These are phyloP conservation scores for Lochmaea capreae DNA, from an alignment of 2,888 invertebrate species.

Conservation along the genomic window DNA sequence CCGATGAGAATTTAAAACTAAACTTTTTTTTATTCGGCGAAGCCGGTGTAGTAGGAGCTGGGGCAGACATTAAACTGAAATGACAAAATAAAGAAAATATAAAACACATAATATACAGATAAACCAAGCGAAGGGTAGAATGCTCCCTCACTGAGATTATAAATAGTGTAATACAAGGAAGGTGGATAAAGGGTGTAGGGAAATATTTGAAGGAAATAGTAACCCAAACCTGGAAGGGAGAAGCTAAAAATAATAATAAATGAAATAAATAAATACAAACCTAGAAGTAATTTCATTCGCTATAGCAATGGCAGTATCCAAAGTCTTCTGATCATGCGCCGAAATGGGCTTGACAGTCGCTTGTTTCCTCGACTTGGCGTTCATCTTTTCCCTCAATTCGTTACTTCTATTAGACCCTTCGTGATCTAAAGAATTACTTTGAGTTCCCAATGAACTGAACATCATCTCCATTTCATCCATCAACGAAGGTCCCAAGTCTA, in stretches of 20 bases:
- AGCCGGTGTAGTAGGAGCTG: constrained; percentile 69
- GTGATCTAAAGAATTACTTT: constrained; percentile 58
- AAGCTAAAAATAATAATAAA: no score
- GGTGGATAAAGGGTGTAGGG: no score
- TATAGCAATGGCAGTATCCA: constrained; percentile 93
- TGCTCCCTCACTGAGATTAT: no score
- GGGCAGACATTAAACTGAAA: constrained; percentile 60
- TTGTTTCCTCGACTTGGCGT: constrained; percentile 63
- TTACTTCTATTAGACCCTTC: constrained; percentile 69
- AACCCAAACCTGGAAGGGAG: no score
- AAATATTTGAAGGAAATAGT: no score
- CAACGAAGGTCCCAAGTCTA: constrained; percentile 89
- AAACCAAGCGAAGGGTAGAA: no score
- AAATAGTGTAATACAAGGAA: no score
- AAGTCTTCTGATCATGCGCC: constrained; percentile 89
- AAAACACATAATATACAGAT: no score
- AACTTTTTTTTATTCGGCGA: constrained; percentile 83
- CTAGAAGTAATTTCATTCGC: constrained; percentile 86
- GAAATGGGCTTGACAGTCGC: constrained; percentile 90
- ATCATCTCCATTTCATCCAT: constrained; percentile 92
- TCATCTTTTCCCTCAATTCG: constrained; percentile 72
- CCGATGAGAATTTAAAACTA: constrained; percentile 78
- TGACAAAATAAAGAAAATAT: background rate
- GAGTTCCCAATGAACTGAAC: constrained; percentile 74
- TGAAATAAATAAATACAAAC: constrained; percentile 33